Percentiles rank a stretch among this genome's conserved stretches.
These are phyloP conservation scores for Sclerodermus sp. DNA, from an alignment of 2,888 invertebrate species.

Conservation along the genomic window DNA sequence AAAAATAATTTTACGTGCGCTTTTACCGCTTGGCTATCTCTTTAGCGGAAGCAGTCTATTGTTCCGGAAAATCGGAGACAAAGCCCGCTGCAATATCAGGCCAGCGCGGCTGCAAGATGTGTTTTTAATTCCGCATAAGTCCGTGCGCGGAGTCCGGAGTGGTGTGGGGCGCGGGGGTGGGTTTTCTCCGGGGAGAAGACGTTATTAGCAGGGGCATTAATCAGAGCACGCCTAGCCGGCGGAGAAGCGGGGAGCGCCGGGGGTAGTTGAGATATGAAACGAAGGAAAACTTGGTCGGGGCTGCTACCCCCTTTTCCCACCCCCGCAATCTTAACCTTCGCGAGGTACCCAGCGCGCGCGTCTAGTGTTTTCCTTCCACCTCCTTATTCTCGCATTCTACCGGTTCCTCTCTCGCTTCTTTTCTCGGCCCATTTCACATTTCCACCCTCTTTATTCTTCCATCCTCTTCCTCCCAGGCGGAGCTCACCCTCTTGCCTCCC, in stretches of 20 bases:
- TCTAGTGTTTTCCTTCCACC: slow-evolving; percentile 11
- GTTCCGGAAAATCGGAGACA: slow-evolving; percentile 22
- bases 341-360: slow-evolving; percentile 21
- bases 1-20: not conserved
- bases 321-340: no score
- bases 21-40: slow-evolving; percentile 12
- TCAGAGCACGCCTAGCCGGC: slow-evolving; percentile 39
- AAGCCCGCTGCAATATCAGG: slow-evolving; percentile 32
- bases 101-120: slow-evolving; percentile 31
- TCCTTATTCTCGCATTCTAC: slow-evolving; percentile 12
- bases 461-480: slow-evolving; percentile 5
- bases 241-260: slow-evolving; percentile 19
- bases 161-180: slow-evolving; percentile 2
- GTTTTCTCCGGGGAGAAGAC: not conserved
- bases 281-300: slow-evolving; percentile 28
- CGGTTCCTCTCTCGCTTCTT: slow-evolving; percentile 8
- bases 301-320: not conserved
- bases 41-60: slow-evolving; percentile 9
- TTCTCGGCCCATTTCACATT: slow-evolving; percentile 8
- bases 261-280: slow-evolving; percentile 40
- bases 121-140: slow-evolving; percentile 56
- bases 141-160: slow-evolving; percentile 25
- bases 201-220: slow-evolving; percentile 56
- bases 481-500: not conserved
- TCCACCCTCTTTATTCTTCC: slow-evolving; percentile 1